A percentile compares a stretch with the other conserved stretches of the same genome.
Conservation (phyloP, 1,140 invertebrate genomes). For the Drosophila ogumai region DNA sequence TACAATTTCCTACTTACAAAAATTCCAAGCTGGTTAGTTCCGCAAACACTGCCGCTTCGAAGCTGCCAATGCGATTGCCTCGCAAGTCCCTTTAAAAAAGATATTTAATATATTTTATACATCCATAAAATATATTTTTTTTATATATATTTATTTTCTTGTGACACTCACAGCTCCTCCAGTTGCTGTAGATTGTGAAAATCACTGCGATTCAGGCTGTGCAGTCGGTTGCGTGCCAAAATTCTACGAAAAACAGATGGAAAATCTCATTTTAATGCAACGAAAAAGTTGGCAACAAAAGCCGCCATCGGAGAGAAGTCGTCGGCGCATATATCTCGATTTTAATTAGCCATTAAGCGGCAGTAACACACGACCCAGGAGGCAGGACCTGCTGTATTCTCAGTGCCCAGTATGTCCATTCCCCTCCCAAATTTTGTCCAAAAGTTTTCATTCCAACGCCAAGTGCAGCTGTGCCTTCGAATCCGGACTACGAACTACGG, state of each 20-base stretch:
- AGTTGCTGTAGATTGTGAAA: constrained; percentile 72
- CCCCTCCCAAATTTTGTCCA: constrained; percentile 5
- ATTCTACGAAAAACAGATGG: constrained; percentile 65
- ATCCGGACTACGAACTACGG: constrained; percentile 7
- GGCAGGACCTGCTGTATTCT: constrained; percentile 1
- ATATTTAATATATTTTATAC: not conserved
- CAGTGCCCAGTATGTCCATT: not conserved
- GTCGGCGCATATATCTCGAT: constrained; percentile 56
- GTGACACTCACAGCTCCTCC: constrained; percentile 83
- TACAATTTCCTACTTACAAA: constrained; percentile 79
- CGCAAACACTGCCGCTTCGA: constrained; percentile 70
- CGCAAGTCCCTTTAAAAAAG: constrained; percentile 80
- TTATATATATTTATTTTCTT: not conserved
- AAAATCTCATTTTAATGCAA: constrained; percentile 73
- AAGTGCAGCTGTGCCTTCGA: constrained; percentile 65
- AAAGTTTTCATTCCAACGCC: constrained; percentile 49
- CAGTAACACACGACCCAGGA: constrained; percentile 33
- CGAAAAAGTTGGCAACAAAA: constrained; percentile 56
- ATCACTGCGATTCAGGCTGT: constrained; percentile 58
- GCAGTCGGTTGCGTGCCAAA: constrained; percentile 78
- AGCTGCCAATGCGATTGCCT: constrained; percentile 79
- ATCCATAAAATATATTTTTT: no score
- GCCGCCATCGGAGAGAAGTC: constrained; percentile 28
- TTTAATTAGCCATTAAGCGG: constrained; percentile 78
- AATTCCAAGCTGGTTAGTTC: constrained; percentile 71